A percentile compares a stretch with the other conserved stretches of the same genome.
Evolutionary conservation across 2,113 vertebrate species (phyloP).

Genomic region (Sterrhoptilus dennistouni): DNA sequence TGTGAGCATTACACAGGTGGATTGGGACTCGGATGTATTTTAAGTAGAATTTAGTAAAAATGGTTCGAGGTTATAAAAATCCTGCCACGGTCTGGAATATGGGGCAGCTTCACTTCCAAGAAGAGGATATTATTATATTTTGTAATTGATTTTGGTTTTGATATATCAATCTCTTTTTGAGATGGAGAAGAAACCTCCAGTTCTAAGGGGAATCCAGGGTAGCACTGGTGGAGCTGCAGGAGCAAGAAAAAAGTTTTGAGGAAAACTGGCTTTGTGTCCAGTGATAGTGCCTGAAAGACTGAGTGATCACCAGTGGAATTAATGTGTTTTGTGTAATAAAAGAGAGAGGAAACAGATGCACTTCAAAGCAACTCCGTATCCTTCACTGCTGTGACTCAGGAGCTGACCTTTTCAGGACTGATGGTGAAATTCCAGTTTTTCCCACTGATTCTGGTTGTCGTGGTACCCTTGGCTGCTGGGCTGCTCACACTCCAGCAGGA

Average conservation of each 20-base stretch:
- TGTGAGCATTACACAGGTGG: not conserved
- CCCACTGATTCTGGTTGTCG: not conserved
- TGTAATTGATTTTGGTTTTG: constrained; percentile 60
- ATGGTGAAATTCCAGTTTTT: not conserved
- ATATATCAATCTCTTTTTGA: constrained; percentile 71
- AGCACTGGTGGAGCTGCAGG: constrained; percentile 48
- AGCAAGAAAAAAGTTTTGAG: not conserved
- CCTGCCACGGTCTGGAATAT: constrained; percentile 46
- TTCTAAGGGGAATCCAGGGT: constrained; percentile 70
- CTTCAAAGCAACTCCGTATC: not conserved
- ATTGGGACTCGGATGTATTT: not conserved
- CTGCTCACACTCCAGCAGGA: not conserved
- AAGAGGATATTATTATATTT: constrained; percentile 67
- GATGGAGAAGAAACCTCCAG: constrained; percentile 66
- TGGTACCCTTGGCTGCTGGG: not conserved
- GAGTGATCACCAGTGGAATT: not conserved
- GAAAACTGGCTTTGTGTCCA: not conserved
- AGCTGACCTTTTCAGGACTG: not conserved
- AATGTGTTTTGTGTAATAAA: not conserved
- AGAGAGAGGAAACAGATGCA: not conserved
- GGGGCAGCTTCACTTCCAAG: constrained; percentile 67
- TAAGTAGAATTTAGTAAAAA: not conserved
- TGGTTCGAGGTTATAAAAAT: constrained; percentile 33
- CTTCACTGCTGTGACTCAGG: not conserved
- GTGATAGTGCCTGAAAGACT: constrained; percentile 50